Base-by-base conservation (phyloP, 2,888 invertebrate species). In the Stenolophus ochropezus region DNA sequence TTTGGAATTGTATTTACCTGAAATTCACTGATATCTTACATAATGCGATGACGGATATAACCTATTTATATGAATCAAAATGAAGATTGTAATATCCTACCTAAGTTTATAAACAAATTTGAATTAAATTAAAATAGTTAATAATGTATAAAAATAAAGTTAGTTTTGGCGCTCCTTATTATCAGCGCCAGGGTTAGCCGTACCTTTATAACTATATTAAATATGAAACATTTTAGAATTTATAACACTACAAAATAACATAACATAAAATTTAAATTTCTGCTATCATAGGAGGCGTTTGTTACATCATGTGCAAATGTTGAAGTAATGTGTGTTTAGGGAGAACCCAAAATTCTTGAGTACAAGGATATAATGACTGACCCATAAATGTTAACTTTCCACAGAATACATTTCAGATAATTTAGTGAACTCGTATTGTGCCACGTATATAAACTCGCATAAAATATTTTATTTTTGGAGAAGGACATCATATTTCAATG, bases 191-290 rank as follows among this genome's bases (percentile, higher is more conserved):
- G n/a, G n/a, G n/a, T n/a, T 5, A 5, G 8, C 33, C 33, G 6
- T 2, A 8, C 8, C 8, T 8, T 33, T 33, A 33, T 33, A 8
- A 5, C 33, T 8, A 33, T 8, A 33, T 33, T 33, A 8, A 33
- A 33, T 8, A 33, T 33, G 6, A 33, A 33, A 33, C 33, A 33
- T 33, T 8, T 8, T 11, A 42, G 11, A 42, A 42, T 42, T 4
- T 8, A 6, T 8, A 42, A 42, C 33, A 1, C 11, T 42, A 11
- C 56, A 56, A 18, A 56, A 56, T 56, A 18, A 21, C 1, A 18
- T 56, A 20, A 56, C 8, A 53, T 56, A 56, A 56, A 56, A 56
- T 56, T 56, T 56, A 56, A 56, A 56, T 56, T 56, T 56, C 33
- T 8, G 11, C 33, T 42, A 42, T 42, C 33, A 42, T 42, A 8